Conservation (phyloP, 1,140 invertebrate species). For the Bombyx mandarina region DNA sequence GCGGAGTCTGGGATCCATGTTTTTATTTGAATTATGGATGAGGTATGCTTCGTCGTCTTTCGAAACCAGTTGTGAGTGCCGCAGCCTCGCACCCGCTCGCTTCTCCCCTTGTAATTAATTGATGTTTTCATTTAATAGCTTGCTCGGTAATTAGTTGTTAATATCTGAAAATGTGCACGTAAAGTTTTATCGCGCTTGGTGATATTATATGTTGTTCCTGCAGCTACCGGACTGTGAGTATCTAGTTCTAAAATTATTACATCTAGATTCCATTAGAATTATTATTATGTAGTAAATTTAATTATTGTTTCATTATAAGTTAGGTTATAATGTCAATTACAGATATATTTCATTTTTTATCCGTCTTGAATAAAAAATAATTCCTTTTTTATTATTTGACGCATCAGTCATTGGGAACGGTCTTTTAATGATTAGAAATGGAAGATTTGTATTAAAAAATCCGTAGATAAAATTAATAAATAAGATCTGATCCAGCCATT, state of each 20-base stretch:
- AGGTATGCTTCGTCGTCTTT: slow-evolving; percentile 43
- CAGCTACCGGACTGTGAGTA: slow-evolving; percentile 2
- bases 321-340: no score
- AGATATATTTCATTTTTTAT: no score
- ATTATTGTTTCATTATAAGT: no score
- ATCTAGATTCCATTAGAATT: background rate
- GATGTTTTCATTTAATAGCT: slow-evolving; percentile 65
- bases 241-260: background rate
- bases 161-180: slow-evolving; percentile 38
- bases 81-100: slow-evolving; percentile 55
- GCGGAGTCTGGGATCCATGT: slow-evolving; percentile 61
- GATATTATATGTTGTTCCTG: slow-evolving; percentile 12
- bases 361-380: no score
- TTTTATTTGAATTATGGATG: slow-evolving; percentile 68
- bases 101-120: slow-evolving; percentile 64
- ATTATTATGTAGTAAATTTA: background rate
- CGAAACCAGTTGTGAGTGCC: slow-evolving; percentile 59
- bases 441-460: no score
- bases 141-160: slow-evolving; percentile 46
- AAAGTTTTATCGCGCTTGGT: slow-evolving; percentile 32
- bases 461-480: no score
- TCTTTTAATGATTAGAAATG: no score
- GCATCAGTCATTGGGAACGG: no score
- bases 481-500: background rate
- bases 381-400: no score